Evolutionary conservation across 2,113 vertebrate genomes (phyloP).

Genomic region (Oryctolagus cuniculus): DNA sequence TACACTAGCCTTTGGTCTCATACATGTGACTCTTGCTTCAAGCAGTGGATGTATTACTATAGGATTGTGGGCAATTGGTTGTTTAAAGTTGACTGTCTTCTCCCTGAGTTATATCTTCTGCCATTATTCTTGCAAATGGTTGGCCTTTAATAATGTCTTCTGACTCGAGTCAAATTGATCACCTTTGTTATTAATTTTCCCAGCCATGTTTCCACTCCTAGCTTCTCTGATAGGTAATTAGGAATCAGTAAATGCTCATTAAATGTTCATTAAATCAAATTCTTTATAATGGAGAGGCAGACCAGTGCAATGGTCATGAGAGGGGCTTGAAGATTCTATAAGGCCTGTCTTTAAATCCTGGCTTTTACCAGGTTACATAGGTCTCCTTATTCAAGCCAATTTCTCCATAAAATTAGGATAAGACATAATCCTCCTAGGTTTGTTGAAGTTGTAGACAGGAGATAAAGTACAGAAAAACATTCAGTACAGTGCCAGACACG

Average conservation of each 20-base stretch:
- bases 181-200: conserved; percentile 24
- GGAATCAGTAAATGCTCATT: not conserved
- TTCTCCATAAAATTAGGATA: conserved; percentile 11
- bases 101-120: not conserved
- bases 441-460: not conserved
- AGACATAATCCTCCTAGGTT: not conserved
- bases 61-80: not conserved
- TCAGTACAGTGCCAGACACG: not conserved
- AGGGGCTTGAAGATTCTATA: not conserved
- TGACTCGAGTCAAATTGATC: conserved; percentile 13
- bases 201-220: not conserved
- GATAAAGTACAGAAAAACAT: not conserved
- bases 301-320: not conserved
- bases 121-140: conserved; percentile 27
- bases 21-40: not conserved
- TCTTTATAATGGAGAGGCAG: not conserved
- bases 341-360: not conserved
- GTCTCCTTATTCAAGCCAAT: not conserved
- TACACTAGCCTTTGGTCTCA: not conserved
- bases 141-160: not conserved
- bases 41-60: not conserved
- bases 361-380: not conserved
- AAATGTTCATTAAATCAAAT: not conserved
- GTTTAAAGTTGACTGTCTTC: not conserved
- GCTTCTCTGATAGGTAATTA: conserved; percentile 35